Base-by-base conservation (phyloP, 2,888 invertebrate species). In the Choreutis nemorana region DNA sequence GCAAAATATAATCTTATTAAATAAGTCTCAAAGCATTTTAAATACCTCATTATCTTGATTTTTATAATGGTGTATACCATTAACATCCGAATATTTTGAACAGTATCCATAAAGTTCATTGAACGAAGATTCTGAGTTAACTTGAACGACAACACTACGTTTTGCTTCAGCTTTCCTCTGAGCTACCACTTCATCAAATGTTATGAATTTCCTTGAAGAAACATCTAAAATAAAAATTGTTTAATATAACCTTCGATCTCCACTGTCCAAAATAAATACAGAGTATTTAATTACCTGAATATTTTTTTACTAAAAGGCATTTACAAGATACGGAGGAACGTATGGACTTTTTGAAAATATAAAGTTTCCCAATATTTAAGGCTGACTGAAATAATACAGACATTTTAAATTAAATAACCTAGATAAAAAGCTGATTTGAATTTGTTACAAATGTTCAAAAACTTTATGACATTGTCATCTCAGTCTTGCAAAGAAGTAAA, bases 121-220 rank as follows among this genome's bases (percentile, higher is more conserved):
- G 45, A 82, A 85, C 0, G 89, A 89, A 26, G 84, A 81, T 30
- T 85, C 81, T 0, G 90, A 88, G 46, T 86, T 85, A 1, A 92
- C 87, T 71, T 91, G 90, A 3, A 93, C 84, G 16, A 92, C 64
- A 31, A 91, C 71, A 62, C 89, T 90, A 34, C 83, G 80, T 28
- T 64, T 67, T 0, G 92, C 90, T 57, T 91, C 83, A 2, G 62
- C 54, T 52, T 85, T 82, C 40, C 89, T 82, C 13, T 64, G 61
- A 21, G 68, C 59, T 24, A 87, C 64, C 39, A 86, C 61, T 33
- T 86, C 82, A 34, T 86, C 82, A 59, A 88, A 84, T 4, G 64
- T 53, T 21, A 53, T 36, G 44, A 71, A 70, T 37, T 55, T 68
- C 39, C 49, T 63, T n/a, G n/a, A n/a, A 18, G 52, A 32, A 33